These are phyloP conservation scores for Podarcis raffonei DNA, from an alignment of 2,113 vertebrate species.

Conservation along the genomic window DNA sequence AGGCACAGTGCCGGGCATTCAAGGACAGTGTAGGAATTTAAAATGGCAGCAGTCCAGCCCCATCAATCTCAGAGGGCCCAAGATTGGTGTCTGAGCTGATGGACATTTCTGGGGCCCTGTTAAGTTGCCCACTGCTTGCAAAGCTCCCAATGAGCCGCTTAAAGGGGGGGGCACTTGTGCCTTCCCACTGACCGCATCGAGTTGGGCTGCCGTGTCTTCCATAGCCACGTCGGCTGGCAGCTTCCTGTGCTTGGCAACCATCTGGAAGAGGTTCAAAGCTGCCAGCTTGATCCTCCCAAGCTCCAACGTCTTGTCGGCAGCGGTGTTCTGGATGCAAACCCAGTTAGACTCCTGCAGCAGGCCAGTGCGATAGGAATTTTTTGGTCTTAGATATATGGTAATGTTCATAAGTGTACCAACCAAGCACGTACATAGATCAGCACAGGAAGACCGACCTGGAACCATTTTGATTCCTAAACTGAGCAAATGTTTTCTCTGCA, in stretches of 20 bases:
- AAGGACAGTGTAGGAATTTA: no score
- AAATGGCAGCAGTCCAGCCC: no score
- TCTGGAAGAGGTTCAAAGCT: conserved; percentile 80
- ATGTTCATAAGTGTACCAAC: no score
- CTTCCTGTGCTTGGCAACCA: conserved; percentile 44
- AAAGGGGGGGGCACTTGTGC: neutral
- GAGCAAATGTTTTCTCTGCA: no score
- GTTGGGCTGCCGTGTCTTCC: conserved; percentile 79
- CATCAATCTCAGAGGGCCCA: no score
- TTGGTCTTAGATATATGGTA: no score
- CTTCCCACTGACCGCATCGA: conserved; percentile 75
- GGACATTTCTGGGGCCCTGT: neutral
- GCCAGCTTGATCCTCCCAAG: conserved; percentile 80
- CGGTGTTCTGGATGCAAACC: conserved; percentile 79
- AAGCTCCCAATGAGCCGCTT: neutral
- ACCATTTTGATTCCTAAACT: no score
- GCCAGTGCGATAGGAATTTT: neutral
- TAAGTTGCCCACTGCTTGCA: neutral
- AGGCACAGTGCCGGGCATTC: no score
- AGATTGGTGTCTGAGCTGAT: no score
- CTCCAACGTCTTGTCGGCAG: conserved; percentile 75
- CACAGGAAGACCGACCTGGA: no score
- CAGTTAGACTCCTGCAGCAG: conserved; percentile 80
- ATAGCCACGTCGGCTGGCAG: conserved; percentile 21
- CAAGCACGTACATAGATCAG: no score